Conservation (phyloP, 1,140 invertebrate species). For the Sarcophaga bullata region DNA sequence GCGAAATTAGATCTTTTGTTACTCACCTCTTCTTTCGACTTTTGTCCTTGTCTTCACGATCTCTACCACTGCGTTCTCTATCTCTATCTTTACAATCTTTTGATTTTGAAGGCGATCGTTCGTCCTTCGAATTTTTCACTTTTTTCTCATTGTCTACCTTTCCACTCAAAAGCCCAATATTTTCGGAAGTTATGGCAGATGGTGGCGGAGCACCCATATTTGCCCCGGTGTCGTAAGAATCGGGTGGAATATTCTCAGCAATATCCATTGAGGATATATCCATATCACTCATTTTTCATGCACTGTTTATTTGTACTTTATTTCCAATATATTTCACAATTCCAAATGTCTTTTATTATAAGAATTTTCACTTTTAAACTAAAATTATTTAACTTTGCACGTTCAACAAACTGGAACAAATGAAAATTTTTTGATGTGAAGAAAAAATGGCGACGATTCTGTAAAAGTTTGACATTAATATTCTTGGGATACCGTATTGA, state of each 20-base stretch:
- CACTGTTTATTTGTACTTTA: not conserved
- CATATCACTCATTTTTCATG: not conserved
- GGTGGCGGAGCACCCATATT: conserved; percentile 57
- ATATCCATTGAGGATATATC: conserved; percentile 14
- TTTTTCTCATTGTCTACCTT: conserved; percentile 26
- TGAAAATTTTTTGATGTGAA: not conserved
- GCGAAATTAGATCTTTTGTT: not conserved
- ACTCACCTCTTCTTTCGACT: conserved; percentile 41
- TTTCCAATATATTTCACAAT: not conserved
- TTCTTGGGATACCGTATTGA: not conserved
- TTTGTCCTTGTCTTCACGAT: not conserved
- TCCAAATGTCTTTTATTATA: too few relatives aligned
- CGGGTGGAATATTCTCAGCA: not conserved
- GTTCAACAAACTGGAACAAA: not conserved
- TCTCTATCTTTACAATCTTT: conserved; percentile 46
- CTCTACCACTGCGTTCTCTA: conserved; percentile 39
- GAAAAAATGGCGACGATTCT: conserved; percentile 20
- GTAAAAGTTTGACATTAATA: conserved; percentile 1
- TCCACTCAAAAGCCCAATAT: not conserved
- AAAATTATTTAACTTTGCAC: not conserved
- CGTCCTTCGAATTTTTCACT: conserved; percentile 42
- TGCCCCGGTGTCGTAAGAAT: conserved; percentile 1
- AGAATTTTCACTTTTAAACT: not conserved
- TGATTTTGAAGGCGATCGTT: conserved; percentile 53
- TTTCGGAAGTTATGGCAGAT: conserved; percentile 37